Evolutionary conservation across 2,113 vertebrate genomes (phyloP).

Genomic region (Labrus mixtus): DNA sequence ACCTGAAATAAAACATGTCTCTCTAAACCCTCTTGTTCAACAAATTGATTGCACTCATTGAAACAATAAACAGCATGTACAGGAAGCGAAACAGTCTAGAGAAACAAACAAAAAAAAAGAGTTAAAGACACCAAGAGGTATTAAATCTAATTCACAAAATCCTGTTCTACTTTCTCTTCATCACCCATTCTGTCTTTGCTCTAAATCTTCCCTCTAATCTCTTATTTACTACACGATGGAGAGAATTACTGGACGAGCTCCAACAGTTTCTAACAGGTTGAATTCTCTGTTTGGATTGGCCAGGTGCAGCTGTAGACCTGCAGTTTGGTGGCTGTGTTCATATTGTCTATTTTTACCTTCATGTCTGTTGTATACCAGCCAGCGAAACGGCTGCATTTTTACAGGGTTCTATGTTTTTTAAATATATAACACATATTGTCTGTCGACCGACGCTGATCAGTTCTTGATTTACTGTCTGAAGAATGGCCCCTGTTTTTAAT

Average conservation of each 20-base stretch:
- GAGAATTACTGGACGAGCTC: conserved; percentile 22
- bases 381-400: no score
- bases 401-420: no score
- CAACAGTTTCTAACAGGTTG: neutral
- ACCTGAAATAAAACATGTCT: neutral
- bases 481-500: no score
- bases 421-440: no score
- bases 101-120: neutral
- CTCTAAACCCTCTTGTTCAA: no score
- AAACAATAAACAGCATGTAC: neutral
- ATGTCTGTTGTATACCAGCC: no score
- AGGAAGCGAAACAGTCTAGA: neutral
- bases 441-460: no score
- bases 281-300: neutral
- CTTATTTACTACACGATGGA: conserved; percentile 17
- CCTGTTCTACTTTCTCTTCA: conserved; percentile 4
- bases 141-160: conserved; percentile 8
- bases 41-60: neutral
- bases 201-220: conserved; percentile 23
- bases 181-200: neutral
- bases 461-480: no score
- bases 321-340: no score
- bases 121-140: neutral
- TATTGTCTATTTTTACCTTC: no score
- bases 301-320: no score